Percentiles rank a stretch among this genome's conserved stretches.
Evolutionary conservation across 2,797 vertebrate genomes (phyloP).

Genomic region (Oreochromis mossambicus): DNA sequence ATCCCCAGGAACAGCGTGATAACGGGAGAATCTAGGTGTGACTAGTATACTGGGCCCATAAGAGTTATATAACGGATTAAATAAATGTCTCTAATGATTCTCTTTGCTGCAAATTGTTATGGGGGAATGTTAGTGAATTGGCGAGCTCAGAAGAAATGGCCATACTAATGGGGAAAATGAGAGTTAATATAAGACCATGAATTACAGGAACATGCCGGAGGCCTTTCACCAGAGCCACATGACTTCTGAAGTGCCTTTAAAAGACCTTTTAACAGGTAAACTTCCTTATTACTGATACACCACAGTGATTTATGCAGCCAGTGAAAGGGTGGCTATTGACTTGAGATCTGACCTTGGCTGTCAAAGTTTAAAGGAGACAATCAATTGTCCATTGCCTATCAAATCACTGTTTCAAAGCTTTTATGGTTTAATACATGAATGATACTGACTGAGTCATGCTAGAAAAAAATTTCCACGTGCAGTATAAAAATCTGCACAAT

Average conservation of each 20-base stretch:
- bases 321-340: conserved; percentile 52
- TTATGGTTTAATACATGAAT: background rate
- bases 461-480: conserved; percentile 2
- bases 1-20: background rate
- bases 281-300: conserved; percentile 76
- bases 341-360: conserved; percentile 67
- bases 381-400: conserved; percentile 6
- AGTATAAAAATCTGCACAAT: background rate
- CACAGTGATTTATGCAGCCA: conserved; percentile 58
- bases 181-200: conserved; percentile 77
- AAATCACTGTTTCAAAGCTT: background rate
- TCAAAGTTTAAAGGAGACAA: conserved; percentile 5
- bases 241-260: conserved; percentile 66
- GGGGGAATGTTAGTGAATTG: background rate
- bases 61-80: background rate
- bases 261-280: conserved; percentile 67
- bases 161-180: conserved; percentile 45
- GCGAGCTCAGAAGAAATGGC: conserved; percentile 2
- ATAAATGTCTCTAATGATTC: conserved; percentile 3
- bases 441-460: background rate
- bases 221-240: conserved; percentile 60
- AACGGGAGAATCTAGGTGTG: background rate
- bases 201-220: conserved; percentile 70
- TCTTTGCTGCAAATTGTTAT: background rate
- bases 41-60: background rate